Evolutionary conservation across 1,140 invertebrate species (phyloP).

Genomic region (Coenobita brevimanus): DNA sequence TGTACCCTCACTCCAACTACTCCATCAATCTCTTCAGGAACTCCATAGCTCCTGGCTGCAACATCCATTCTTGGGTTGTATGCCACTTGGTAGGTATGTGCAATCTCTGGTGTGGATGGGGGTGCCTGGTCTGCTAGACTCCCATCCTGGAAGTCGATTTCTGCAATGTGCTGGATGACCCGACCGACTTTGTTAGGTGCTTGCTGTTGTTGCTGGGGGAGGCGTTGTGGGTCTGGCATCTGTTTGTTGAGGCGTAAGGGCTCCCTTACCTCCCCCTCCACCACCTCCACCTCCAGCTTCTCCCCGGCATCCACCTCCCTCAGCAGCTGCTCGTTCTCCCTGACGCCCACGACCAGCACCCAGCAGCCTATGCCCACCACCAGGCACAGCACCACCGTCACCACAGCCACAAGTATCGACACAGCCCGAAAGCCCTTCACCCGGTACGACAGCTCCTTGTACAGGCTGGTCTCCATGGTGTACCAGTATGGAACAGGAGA

Average conservation of each 20-base stretch:
- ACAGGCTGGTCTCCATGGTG: conserved; percentile 59
- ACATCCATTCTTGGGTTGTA: no score
- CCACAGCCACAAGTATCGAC: conserved; percentile 57
- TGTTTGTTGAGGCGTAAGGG: conserved; percentile 24
- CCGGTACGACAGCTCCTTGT: conserved; percentile 64
- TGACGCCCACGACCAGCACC: conserved; percentile 57
- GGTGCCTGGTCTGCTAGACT: background rate
- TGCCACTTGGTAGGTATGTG: no score
- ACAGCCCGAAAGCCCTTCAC: conserved; percentile 53
- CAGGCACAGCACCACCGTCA: conserved; percentile 62
- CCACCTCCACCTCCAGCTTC: conserved; percentile 41
- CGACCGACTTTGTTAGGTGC: conserved; percentile 51
- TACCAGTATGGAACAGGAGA: background rate
- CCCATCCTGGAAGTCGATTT: conserved; percentile 54
- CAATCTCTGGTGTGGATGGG: no score
- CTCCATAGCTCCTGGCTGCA: no score
- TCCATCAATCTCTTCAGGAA: no score
- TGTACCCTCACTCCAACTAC: no score
- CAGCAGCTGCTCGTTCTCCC: conserved; percentile 55
- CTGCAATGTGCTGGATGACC: conserved; percentile 57
- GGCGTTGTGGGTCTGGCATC: no score
- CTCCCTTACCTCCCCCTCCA: conserved; percentile 48
- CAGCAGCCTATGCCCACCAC: conserved; percentile 68
- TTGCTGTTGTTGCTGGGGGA: no score
- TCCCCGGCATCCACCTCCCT: conserved; percentile 25